A percentile compares a stretch with the other conserved stretches of the same genome.
Evolutionary conservation across 2,888 invertebrate genomes (phyloP).

Genomic region (Sphaerophoria taeniata): DNA sequence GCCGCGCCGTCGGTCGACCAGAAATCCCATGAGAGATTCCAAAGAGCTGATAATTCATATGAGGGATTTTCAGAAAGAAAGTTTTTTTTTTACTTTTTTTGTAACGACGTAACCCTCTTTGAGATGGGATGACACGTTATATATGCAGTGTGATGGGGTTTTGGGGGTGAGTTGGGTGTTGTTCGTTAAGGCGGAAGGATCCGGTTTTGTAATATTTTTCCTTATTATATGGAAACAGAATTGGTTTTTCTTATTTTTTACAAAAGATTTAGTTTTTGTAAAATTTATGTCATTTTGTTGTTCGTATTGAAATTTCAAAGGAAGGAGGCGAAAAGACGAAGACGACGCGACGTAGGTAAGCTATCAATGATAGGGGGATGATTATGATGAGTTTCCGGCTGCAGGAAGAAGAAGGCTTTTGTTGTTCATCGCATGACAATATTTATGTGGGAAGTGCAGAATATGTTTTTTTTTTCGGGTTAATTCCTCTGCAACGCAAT

Average conservation of each 20-base stretch:
- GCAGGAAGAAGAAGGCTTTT: conserved; percentile 52
- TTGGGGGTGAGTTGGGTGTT: conserved; percentile 29
- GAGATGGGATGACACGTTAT: conserved; percentile 58
- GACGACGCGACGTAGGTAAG: background rate
- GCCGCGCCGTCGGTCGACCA: conserved; percentile 38
- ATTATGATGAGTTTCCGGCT: conserved; percentile 69
- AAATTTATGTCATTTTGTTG: conserved; percentile 65
- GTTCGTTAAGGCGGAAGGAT: conserved; percentile 62
- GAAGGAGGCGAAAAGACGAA: background rate
- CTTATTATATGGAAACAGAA: conserved; percentile 53
- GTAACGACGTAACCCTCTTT: conserved; percentile 52
- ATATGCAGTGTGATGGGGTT: conserved; percentile 35
- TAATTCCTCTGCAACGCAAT: conserved; percentile 25
- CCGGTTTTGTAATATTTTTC: conserved; percentile 61
- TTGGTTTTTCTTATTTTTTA: conserved; percentile 38
- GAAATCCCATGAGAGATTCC: conserved; percentile 68
- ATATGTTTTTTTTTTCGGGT: conserved; percentile 53
- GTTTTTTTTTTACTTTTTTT: conserved; percentile 37
- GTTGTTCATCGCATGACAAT: conserved; percentile 49
- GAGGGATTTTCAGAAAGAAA: conserved; percentile 56
- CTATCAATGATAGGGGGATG: conserved; percentile 60
- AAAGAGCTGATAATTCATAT: conserved; percentile 71
- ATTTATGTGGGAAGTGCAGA: conserved; percentile 69
- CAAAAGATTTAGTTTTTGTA: conserved; percentile 71
- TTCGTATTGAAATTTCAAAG: background rate